phyloP scores from a whole-genome alignment of 2,113 vertebrate genomes.

The Oriolus oriolus region DNA sequence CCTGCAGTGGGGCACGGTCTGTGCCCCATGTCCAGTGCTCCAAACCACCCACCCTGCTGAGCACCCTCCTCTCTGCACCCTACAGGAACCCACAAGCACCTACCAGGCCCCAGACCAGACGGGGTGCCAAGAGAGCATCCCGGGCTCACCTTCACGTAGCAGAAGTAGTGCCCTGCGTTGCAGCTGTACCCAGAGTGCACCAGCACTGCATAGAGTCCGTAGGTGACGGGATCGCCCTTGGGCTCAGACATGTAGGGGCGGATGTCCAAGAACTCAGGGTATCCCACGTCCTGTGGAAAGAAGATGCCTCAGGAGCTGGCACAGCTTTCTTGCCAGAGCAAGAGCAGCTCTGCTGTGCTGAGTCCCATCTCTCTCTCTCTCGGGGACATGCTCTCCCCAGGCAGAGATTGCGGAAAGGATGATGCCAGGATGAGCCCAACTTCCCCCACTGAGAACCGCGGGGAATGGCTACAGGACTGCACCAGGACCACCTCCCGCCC shows the following conservation, averaged over 20 bases:
- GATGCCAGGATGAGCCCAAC: not conserved
- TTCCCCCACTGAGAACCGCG: not conserved
- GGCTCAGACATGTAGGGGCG: slow-evolving; percentile 93
- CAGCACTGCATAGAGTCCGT: slow-evolving; percentile 89
- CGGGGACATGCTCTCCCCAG: not conserved
- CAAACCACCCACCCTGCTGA: not conserved
- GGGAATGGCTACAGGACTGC: not conserved
- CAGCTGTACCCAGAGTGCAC: slow-evolving; percentile 95
- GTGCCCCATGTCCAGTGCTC: not conserved
- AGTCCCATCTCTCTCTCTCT: rapidly evolving
- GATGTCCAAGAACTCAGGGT: slow-evolving; percentile 89
- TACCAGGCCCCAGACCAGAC: not conserved
- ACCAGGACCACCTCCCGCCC: not conserved
- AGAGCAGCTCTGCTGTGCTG: not conserved
- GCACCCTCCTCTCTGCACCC: not conserved
- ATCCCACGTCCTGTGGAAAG: slow-evolving; percentile 83
- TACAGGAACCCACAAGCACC: not conserved
- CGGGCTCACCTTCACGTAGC: slow-evolving; percentile 87
- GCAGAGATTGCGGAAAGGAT: rapidly evolving
- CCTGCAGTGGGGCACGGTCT: rapidly evolving
- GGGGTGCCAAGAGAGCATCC: too few species aligned
- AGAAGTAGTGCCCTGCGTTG: slow-evolving; percentile 94
- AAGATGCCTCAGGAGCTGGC: not conserved
- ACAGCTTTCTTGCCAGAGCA: not conserved
- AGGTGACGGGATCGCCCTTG: slow-evolving; percentile 82